These are phyloP conservation scores for Philotrypesis tridentata DNA, from an alignment of 1,140 invertebrate genomes.

Conservation along the genomic window DNA sequence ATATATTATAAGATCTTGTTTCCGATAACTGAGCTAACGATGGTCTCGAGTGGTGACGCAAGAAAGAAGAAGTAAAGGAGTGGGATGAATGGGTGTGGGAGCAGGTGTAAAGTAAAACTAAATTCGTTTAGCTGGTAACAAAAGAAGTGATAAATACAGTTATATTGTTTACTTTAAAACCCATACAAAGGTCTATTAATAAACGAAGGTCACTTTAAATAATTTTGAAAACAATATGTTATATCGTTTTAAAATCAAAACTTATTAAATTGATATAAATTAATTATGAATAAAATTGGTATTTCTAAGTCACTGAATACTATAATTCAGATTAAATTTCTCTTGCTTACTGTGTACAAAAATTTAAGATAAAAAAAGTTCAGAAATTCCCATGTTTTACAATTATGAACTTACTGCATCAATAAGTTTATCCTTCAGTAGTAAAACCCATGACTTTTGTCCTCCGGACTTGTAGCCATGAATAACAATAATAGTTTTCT, in stretches of 20 bases:
- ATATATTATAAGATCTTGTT: not conserved
- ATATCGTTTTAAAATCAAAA: no score
- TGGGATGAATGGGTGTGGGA: not conserved
- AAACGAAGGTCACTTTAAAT: no score
- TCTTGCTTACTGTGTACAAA: not conserved
- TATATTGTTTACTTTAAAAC: not conserved
- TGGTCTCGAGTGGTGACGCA: not conserved
- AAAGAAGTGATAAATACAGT: not conserved
- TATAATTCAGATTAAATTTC: not conserved
- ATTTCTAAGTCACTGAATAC: not conserved
- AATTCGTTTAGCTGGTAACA: not conserved
- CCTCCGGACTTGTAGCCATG: slow-evolving; percentile 40
- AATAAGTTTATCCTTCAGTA: slow-evolving; percentile 36
- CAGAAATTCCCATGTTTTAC: not conserved
- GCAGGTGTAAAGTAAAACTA: not conserved
- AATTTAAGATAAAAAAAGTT: not conserved
- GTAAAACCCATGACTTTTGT: slow-evolving; percentile 27
- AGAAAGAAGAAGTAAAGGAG: not conserved
- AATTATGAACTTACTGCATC: slow-evolving; percentile 28
- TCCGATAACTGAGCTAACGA: no score
- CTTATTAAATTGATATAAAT: not conserved
- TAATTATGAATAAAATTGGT: not conserved
- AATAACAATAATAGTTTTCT: slow-evolving; percentile 38
- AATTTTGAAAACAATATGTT: no score
- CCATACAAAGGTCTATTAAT: no score